Conservation (phyloP, 2,888 invertebrate genomes). For the Hypena proboscidalis region DNA sequence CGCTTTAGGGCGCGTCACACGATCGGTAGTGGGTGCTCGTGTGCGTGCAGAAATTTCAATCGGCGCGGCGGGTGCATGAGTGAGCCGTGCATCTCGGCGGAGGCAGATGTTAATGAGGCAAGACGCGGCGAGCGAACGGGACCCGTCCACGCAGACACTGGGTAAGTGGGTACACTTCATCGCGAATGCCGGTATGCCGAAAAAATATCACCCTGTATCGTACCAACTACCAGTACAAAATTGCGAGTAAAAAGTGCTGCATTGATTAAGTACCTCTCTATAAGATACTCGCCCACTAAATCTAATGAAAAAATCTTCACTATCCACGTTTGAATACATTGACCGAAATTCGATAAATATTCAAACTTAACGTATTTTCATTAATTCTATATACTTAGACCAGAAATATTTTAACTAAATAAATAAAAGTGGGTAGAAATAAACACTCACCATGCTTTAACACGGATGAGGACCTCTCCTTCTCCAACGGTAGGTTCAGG, state of each 20-base stretch:
- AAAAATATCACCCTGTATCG: conserved; percentile 16
- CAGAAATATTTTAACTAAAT: conserved; percentile 9
- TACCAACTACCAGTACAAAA: background rate
- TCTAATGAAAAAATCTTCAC: background rate
- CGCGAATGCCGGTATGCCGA: conserved; percentile 17
- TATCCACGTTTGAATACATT: no score
- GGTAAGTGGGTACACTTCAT: conserved; percentile 45
- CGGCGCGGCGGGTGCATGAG: conserved; percentile 53
- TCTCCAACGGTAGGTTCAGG: conserved; percentile 90
- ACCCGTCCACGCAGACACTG: conserved; percentile 40
- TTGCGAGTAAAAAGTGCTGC: conserved; percentile 5
- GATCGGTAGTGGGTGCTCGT: conserved; percentile 54
- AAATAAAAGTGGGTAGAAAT: conserved; percentile 13
- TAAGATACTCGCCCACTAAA: no score
- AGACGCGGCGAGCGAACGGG: conserved; percentile 45
- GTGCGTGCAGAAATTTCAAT: conserved; percentile 72
- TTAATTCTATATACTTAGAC: background rate
- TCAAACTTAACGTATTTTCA: conserved; percentile 8
- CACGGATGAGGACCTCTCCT: conserved; percentile 92
- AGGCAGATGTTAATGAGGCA: conserved; percentile 75
- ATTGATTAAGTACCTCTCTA: no score
- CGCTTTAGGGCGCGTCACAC: conserved; percentile 61
- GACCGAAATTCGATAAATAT: conserved; percentile 7
- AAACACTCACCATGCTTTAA: conserved; percentile 93
- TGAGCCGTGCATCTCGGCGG: conserved; percentile 54